Evolutionary conservation across 1,140 invertebrate genomes (phyloP), one percentile per base, ranked within the genome.

Genomic region (Tetranychus urticae): DNA sequence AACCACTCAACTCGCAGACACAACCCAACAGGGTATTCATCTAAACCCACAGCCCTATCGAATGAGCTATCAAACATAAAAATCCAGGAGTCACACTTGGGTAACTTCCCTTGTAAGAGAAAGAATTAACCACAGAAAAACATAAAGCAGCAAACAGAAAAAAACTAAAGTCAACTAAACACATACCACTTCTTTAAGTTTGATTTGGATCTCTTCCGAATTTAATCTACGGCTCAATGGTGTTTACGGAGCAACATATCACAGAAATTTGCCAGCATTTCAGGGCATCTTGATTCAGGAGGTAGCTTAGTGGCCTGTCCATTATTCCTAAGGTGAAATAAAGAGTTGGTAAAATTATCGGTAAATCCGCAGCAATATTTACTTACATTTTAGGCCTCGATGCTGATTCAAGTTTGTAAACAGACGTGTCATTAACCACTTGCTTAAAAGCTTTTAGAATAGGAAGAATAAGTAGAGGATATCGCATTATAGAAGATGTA

Each of bases 191-290:
- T 96, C 88, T 70, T 79, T 82, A 52, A 98, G 77, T 71, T 92
- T 83, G 60, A 78, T 79, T 76, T 97, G 92, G 64, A 99, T 96
- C 76, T 99, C 90, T 73, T 99, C 94, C 62, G 87, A 90, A 3
- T 90, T 97, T 36, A 98, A 79, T 67, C 88, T 83, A 75, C 97
- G 97, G 73, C 90, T 96, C 60, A 97, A 76, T 35, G 89, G 88
- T 52, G 92, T 72, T 93, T 92, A 66, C 94, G 79, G 66, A 99
- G 77, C 66, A 99, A 76, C 86, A 98, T 92, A 84, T 99, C 96
- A 83, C 94, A 98, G 79, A 97, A 99, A 74, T 97, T 98, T 47
- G 96, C 96, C 66, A 99, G 76, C 56, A 99, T 78, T 76, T 99
- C 96, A 23, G 96, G 94, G 76, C 93, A 99, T 70, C 94, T 92